These are phyloP conservation scores for Apoda limacodes DNA, from an alignment of 2,888 invertebrate species.

Conservation along the genomic window DNA sequence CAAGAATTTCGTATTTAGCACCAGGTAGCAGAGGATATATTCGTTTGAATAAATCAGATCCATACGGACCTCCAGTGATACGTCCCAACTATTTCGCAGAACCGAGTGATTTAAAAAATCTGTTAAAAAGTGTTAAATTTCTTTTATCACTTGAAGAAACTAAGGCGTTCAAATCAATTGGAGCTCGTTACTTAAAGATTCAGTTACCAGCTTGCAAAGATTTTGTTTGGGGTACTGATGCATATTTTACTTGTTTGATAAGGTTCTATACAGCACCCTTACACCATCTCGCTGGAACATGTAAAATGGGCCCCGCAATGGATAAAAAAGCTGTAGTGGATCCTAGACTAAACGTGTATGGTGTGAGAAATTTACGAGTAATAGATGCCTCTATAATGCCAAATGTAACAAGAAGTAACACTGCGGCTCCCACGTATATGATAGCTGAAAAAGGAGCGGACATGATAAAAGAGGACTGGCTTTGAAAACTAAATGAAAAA, in stretches of 20 bases:
- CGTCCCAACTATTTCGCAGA: too few relatives aligned
- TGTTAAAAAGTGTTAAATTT: constrained; percentile 71
- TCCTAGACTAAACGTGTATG: constrained; percentile 74
- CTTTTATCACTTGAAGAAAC: constrained; percentile 68
- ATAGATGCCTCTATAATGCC: constrained; percentile 88
- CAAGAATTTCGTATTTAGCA: too few relatives aligned
- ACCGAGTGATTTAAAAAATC: constrained; percentile 69
- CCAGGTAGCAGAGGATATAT: too few relatives aligned
- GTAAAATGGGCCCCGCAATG: constrained; percentile 63
- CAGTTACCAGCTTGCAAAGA: constrained; percentile 70
- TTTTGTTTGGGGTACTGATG: constrained; percentile 69
- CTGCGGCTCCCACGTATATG: constrained; percentile 85
- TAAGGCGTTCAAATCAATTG: constrained; percentile 62
- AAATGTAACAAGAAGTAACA: constrained; percentile 79
- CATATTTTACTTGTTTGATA: constrained; percentile 73
- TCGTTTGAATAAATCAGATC: too few relatives aligned
- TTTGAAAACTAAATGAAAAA: too few relatives aligned
- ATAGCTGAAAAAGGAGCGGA: too few relatives aligned
- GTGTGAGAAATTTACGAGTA: constrained; percentile 70
- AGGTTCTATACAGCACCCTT: constrained; percentile 65
- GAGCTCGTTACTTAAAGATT: constrained; percentile 62
- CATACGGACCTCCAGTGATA: too few relatives aligned
- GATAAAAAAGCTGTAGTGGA: constrained; percentile 76
- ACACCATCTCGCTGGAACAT: constrained; percentile 52
- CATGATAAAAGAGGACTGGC: too few relatives aligned